Base-by-base conservation (phyloP, 2,113 vertebrate genomes). In the Pimephales promelas region DNA sequence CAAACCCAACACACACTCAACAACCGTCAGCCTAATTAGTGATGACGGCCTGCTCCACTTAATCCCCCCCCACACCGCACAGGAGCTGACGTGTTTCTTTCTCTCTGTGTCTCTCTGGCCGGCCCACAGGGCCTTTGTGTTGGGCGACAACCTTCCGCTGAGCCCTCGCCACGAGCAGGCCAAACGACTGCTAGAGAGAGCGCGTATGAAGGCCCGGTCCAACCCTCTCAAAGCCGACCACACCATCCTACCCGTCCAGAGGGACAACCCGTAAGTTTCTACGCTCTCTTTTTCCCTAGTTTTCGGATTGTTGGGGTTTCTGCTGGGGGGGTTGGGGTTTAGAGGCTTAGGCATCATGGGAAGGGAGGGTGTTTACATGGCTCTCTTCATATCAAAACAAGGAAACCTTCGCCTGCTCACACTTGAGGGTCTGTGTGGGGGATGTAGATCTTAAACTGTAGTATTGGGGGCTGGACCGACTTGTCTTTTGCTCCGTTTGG, bases 211-310 rank as follows among this genome's bases (percentile, higher is more conserved):
- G 94, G 95, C 96, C 87, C 94, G 94, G 61, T 95, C 95, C 16
- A 93, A 92, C 86, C 96, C 97, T 0, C 91, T 98, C 86, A 96
- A 95, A 71, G 97, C 96, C 87, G 97, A 95, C 95, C 97, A 98
- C 90, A 94, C 93, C 91, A 96, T 98, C 86, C 89, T 95, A 13
- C 66, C 94, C 49, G 61, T 92, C 11, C 64, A 90, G 88, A 92
- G 86, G 62, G 91, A 89, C 57, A 81, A 89, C 83, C 90, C 89
- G 96, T 97, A 89, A 96, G 97, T 94, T 52, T 56, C 49, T 49
- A 49, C 34, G 61, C 0, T 87, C 52, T 52, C 24, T 84, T 66
- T 81, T 54, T 85, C 49, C 84, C 73, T 75, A 43, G 16, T 57
- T 34, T 45, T 10, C 49, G 26, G 22, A 11, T 34, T 28, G 59